Percentiles rank a stretch among this genome's conserved stretches.
phyloP scores from a whole-genome alignment of 2,888 invertebrate genomes.

The Saturnia pavonia region DNA sequence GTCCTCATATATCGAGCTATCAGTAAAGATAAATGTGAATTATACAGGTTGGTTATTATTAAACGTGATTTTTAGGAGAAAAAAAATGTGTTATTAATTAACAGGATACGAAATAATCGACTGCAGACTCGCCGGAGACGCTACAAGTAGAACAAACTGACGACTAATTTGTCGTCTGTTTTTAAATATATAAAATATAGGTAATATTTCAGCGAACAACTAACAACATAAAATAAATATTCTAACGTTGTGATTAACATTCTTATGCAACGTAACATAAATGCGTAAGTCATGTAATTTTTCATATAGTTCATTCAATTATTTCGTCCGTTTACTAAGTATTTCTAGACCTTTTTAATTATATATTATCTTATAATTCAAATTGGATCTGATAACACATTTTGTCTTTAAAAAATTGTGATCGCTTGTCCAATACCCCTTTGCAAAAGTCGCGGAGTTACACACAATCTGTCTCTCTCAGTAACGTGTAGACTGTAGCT shows the following conservation, averaged over 20 bases:
- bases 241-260: too few species aligned
- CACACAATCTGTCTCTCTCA: conserved; percentile 52
- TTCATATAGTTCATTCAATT: neutral
- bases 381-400: too few species aligned
- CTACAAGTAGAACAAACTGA: neutral
- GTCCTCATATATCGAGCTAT: neutral
- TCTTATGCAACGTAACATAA: too few species aligned
- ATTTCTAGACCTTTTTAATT: too few species aligned
- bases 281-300: neutral
- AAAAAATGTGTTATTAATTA: neutral
- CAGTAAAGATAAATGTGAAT: neutral
- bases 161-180: neutral
- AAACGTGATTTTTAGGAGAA: neutral
- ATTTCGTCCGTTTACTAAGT: neutral
- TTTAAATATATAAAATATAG: too few species aligned
- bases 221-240: neutral
- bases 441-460: conserved; percentile 52
- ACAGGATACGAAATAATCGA: neutral
- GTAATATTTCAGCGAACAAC: neutral
- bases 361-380: too few species aligned
- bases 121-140: neutral
- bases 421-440: neutral
- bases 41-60: neutral
- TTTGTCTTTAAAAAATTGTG: neutral
- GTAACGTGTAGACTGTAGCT: conserved; percentile 36